These are phyloP conservation scores for Drosophila tropicalis DNA, from an alignment of 1,140 invertebrate species.

Conservation along the genomic window DNA sequence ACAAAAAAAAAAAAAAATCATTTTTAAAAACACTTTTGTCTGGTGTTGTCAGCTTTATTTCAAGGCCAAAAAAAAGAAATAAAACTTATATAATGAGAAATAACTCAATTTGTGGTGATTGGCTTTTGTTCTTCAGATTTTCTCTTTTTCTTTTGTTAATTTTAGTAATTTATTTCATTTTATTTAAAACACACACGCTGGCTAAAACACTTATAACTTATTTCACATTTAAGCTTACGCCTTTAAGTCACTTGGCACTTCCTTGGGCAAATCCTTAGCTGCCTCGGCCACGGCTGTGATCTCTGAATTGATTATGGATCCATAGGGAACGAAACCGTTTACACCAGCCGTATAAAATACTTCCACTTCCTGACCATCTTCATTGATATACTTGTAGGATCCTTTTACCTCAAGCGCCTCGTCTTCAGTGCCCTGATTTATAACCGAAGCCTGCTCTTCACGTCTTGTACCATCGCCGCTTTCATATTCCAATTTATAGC, in stretches of 20 bases:
- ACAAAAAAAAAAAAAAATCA: no score
- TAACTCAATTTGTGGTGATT: neutral
- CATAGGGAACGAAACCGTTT: slow-evolving; percentile 74
- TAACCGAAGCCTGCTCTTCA: slow-evolving; percentile 42
- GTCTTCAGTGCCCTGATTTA: slow-evolving; percentile 49
- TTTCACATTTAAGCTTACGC: slow-evolving; percentile 13
- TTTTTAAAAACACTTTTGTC: neutral
- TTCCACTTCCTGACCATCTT: slow-evolving; percentile 55
- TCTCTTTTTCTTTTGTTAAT: neutral
- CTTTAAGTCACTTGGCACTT: slow-evolving; percentile 2
- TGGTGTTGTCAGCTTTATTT: neutral
- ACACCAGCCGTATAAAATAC: slow-evolving; percentile 75
- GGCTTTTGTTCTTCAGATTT: neutral
- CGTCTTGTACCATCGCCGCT: slow-evolving; percentile 59
- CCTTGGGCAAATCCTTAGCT: slow-evolving; percentile 72
- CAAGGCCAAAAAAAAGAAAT: neutral
- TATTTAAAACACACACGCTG: slow-evolving; percentile 20
- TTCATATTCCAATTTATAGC: slow-evolving; percentile 45
- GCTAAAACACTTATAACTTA: neutral
- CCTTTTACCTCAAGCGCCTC: slow-evolving; percentile 66
- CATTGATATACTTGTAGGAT: slow-evolving; percentile 71
- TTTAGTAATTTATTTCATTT: slow-evolving; percentile 15
- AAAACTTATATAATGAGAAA: neutral
- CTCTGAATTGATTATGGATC: slow-evolving; percentile 61
- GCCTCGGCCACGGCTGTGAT: slow-evolving; percentile 67